Evolutionary conservation across 2,113 vertebrate species (phyloP).

Genomic region (Chloropsis cyanopogon): DNA sequence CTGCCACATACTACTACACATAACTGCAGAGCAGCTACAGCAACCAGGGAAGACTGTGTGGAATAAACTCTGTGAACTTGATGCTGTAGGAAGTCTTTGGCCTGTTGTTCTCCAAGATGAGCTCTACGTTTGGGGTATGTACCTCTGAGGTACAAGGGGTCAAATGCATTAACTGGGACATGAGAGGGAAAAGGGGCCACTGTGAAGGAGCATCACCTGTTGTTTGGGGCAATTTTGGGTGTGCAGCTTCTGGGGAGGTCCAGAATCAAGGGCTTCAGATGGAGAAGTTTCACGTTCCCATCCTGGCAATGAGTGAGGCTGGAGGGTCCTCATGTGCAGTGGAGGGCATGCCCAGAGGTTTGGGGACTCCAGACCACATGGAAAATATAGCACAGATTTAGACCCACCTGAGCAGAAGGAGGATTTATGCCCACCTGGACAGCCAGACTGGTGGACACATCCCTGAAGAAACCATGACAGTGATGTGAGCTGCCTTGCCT

Average conservation of each 20-base stretch:
- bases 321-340: neutral
- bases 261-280: neutral
- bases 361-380: neutral
- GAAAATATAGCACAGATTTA: neutral
- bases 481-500: neutral
- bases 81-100: neutral
- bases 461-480: neutral
- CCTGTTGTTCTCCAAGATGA: neutral
- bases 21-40: neutral
- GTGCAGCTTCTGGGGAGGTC: neutral
- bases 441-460: neutral
- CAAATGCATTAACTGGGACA: neutral
- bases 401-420: neutral
- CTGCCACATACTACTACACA: too few relatives aligned
- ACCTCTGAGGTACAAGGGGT: neutral
- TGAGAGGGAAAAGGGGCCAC: fast-evolving
- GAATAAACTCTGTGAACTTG: neutral
- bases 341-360: fast-evolving
- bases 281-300: neutral
- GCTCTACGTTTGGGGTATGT: neutral
- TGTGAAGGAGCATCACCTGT: neutral
- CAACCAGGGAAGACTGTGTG: fast-evolving
- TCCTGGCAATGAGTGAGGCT: neutral
- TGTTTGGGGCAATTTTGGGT: neutral
- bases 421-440: neutral